A percentile compares a stretch with the other conserved stretches of the same genome.
Conservation (phyloP, 2,888 invertebrate species). For the Thymelicus acteon region DNA sequence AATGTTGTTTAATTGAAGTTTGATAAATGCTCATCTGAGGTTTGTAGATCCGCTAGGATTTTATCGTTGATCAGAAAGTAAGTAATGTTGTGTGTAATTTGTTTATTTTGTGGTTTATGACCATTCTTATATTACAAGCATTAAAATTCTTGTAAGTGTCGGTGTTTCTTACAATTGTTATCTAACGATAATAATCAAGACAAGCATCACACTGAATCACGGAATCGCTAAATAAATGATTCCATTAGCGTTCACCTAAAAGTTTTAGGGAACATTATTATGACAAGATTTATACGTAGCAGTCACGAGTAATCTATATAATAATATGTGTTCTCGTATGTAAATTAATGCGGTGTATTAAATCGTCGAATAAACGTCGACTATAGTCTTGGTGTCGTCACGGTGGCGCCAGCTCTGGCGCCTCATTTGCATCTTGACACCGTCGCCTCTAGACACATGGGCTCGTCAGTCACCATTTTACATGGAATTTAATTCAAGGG, state of each 20-base stretch:
- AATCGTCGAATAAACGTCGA: conserved; percentile 25
- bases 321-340: conserved; percentile 30
- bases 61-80: too few relatives aligned
- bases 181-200: too few relatives aligned
- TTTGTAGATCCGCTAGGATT: too few relatives aligned
- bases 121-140: too few relatives aligned
- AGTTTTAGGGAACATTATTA: too few relatives aligned
- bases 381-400: conserved; percentile 48
- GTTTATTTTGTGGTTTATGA: too few relatives aligned
- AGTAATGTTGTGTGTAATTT: neutral
- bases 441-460: conserved; percentile 50
- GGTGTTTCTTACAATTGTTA: too few relatives aligned
- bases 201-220: too few relatives aligned
- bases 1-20: neutral
- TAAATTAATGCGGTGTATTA: conserved; percentile 35
- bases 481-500: conserved; percentile 1
- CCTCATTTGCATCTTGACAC: conserved; percentile 73
- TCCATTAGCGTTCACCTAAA: too few relatives aligned
- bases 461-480: conserved; percentile 38
- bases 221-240: too few relatives aligned
- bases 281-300: neutral
- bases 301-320: conserved; percentile 19
- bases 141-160: too few relatives aligned
- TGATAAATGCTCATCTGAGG: too few relatives aligned
- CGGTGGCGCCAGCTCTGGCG: conserved; percentile 59